Percentiles rank a stretch among this genome's conserved stretches.
phyloP scores from a whole-genome alignment of 2,113 vertebrate genomes.

The Hassar affinis region DNA sequence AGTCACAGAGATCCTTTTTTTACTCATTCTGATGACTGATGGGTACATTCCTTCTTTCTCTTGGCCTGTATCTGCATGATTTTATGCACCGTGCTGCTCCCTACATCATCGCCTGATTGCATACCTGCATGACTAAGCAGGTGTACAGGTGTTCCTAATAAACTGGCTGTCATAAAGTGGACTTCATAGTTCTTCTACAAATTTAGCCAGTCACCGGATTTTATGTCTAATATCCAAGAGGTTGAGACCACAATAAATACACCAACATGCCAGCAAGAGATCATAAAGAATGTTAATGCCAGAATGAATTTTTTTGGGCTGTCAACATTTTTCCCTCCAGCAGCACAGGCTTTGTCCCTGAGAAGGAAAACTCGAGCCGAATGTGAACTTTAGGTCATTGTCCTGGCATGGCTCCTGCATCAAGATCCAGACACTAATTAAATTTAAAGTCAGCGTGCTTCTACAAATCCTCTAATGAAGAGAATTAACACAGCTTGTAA shows the following conservation, averaged over 20 bases:
- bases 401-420: conserved; percentile 52
- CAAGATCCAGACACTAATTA: conserved; percentile 63
- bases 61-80: not conserved
- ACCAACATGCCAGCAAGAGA: not conserved
- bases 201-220: not conserved
- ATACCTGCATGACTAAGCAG: not conserved
- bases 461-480: not conserved
- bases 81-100: not conserved
- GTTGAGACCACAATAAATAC: not conserved
- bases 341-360: not conserved
- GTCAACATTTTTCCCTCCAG: conserved; percentile 11
- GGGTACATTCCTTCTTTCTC: not conserved
- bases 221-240: not conserved
- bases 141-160: not conserved
- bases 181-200: not conserved
- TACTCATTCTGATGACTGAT: not conserved
- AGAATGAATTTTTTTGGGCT: not conserved
- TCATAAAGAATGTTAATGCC: not conserved
- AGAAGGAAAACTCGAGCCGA: conserved; percentile 22
- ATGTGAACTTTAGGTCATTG: conserved; percentile 25
- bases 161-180: not conserved
- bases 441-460: conserved; percentile 67
- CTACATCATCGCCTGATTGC: no score
- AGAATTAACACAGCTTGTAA: not conserved
- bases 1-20: not conserved